Evolutionary conservation across 2,113 vertebrate species (phyloP).

Genomic region (Thymallus thymallus): DNA sequence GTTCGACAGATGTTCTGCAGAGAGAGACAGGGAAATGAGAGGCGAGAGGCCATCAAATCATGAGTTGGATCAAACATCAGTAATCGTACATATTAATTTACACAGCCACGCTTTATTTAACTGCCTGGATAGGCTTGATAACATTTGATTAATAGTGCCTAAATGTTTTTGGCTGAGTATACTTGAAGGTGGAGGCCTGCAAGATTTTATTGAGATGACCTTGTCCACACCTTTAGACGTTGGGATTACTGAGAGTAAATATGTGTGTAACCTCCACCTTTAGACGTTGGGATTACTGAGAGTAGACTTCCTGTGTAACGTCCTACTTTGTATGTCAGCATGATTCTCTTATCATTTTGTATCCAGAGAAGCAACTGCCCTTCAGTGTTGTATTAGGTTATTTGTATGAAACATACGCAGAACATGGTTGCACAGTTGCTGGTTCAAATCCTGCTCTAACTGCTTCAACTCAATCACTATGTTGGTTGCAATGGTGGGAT

Average conservation of each 20-base stretch:
- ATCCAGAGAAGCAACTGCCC: background rate
- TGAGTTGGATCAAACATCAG: conserved; percentile 38
- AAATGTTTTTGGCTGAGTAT: background rate
- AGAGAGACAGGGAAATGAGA: conserved; percentile 3
- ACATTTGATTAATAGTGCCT: background rate
- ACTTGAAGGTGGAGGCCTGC: background rate
- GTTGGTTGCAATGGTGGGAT: too few relatives aligned
- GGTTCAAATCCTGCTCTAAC: too few relatives aligned
- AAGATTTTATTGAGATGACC: background rate
- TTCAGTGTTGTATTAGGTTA: too few relatives aligned
- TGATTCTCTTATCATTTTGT: background rate
- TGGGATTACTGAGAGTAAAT: background rate
- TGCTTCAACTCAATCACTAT: too few relatives aligned
- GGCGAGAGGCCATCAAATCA: conserved; percentile 12
- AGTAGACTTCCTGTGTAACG: background rate
- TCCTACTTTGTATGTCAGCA: background rate
- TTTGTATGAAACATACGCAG: too few relatives aligned
- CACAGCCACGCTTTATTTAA: conserved; percentile 43
- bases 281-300: too few relatives aligned
- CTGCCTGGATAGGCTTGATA: conserved; percentile 22
- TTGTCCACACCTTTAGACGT: background rate
- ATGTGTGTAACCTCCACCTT: background rate
- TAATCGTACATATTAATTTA: conserved; percentile 24
- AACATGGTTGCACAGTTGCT: too few relatives aligned
- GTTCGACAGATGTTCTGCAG: conserved; percentile 56